A percentile compares a stretch with the other conserved stretches of the same genome.
These are phyloP conservation scores for Melipona quadrifasciata DNA, from an alignment of 1,140 invertebrate genomes.

Conservation along the genomic window DNA sequence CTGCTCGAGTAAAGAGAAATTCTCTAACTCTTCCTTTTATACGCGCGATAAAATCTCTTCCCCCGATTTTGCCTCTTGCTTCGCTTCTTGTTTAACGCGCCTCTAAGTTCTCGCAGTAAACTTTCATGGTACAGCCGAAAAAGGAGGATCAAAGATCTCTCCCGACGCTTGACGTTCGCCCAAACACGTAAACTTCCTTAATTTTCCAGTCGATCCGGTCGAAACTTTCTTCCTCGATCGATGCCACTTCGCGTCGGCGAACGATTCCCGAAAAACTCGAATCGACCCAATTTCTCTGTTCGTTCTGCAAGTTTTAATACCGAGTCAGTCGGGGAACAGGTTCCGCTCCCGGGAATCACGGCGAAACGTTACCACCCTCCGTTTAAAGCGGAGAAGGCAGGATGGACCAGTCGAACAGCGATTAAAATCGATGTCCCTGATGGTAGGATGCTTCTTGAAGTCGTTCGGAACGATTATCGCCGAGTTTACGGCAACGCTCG, in stretches of 20 bases:
- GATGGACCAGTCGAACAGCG: not conserved
- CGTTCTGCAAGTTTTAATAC: not conserved
- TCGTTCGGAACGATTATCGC: constrained; percentile 31
- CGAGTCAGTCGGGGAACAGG: not conserved
- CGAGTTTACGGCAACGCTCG: constrained; percentile 36
- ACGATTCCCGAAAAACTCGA: not conserved
- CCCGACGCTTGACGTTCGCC: not conserved
- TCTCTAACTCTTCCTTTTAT: not conserved
- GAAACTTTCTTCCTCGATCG: not conserved
- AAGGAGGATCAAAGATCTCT: not conserved
- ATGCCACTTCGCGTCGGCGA: not conserved
- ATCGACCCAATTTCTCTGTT: not conserved
- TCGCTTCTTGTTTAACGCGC: not conserved
- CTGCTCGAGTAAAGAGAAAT: not conserved
- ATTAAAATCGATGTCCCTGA: constrained; percentile 41
- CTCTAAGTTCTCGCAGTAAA: not conserved
- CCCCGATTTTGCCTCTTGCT: not conserved
- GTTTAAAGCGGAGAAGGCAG: not conserved
- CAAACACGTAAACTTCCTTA: not conserved
- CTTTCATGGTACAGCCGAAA: not conserved
- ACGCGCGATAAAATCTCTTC: not conserved
- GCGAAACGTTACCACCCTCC: no score
- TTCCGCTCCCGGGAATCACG: not conserved
- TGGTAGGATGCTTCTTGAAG: not conserved
- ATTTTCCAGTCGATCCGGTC: not conserved